Base-by-base conservation (phyloP, 2,888 invertebrate genomes). In the Stegana nigrithorax region DNA sequence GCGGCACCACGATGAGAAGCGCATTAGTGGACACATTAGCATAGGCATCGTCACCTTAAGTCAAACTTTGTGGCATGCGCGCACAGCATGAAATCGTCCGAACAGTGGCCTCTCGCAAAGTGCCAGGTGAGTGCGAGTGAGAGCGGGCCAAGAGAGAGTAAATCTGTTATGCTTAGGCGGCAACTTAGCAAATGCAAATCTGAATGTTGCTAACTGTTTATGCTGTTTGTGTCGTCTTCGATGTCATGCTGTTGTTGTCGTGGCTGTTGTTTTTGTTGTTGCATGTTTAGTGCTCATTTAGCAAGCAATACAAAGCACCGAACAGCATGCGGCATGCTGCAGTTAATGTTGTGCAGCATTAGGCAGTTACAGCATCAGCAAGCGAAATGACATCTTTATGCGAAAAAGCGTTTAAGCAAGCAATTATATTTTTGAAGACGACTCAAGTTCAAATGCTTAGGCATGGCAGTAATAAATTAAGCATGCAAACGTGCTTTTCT, bases 231-330 rank as follows among this genome's bases (percentile, higher is more conserved):
- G 17, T 14, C 14, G 17, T 44, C 17, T n/a, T 17, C 17, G 44
- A 27, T 51, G 29, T 10, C 29, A 39, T 39, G 53, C 6, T 55
- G 51, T 21, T 47, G 47, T 45, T 23, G 17, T 23, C 23, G 47
- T 25, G 21, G 47, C 14, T 29, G 53, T 55, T 32, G 53, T 55
- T 55, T 21, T 19, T 29, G 53, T 55, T 32, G 53, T 55, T 55
- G 53, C 53, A 55, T 55, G 53, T 32, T 32, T 19, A 55, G 36
- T 32, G 36, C 53, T 32, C 53, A 55, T 55, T 55, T 55, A 55
- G 32, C 53, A 55, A 21, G 10, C 53, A 17, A 55, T 27, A 12
- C 51, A 29, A 17, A 27, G 29, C 29, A 14, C 14, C n/a, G 10
- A 50, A 50, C n/a, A 50, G n/a, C 25, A 50, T n/a, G 23, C 50